These are phyloP conservation scores for Chaenocephalus aceratus DNA, from an alignment of 2,113 vertebrate genomes.

Conservation along the genomic window DNA sequence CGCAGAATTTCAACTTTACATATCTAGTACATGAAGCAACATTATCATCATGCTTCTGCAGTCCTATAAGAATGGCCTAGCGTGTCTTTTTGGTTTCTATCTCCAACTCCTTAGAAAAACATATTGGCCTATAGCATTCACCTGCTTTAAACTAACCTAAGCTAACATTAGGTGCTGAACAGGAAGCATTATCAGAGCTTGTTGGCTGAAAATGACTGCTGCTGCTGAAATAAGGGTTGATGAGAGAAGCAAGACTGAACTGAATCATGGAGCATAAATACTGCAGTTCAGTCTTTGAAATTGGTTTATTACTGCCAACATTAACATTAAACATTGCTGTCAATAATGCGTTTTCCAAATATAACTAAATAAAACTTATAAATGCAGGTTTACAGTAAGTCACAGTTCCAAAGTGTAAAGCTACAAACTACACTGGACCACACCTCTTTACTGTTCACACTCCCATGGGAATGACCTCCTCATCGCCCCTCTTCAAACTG, in stretches of 20 bases:
- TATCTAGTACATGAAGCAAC: not conserved
- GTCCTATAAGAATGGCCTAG: not conserved
- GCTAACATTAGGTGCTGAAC: not conserved
- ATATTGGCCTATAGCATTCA: not conserved
- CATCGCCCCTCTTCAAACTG: constrained; percentile 8
- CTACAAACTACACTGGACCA: not conserved
- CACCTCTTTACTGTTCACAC: constrained; percentile 9
- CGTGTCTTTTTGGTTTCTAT: not conserved
- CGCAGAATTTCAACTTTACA: not conserved
- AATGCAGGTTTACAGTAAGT: not conserved
- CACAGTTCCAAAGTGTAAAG: not conserved
- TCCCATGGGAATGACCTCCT: constrained; percentile 29
- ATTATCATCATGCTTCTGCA: not conserved
- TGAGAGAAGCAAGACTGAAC: not conserved
- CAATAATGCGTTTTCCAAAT: not conserved
- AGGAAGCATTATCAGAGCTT: not conserved
- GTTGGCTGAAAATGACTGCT: not conserved
- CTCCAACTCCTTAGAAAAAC: not conserved
- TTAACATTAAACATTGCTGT: not conserved
- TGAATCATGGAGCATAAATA: not conserved
- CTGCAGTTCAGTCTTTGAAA: not conserved
- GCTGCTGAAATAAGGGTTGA: not conserved
- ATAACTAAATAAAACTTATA: not conserved
- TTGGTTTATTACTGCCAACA: not conserved
- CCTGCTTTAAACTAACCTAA: not conserved